Percentiles rank a stretch among this genome's conserved stretches.
These are phyloP conservation scores for Xenopus laevis DNA, from an alignment of 2,113 vertebrate genomes.

Conservation along the genomic window DNA sequence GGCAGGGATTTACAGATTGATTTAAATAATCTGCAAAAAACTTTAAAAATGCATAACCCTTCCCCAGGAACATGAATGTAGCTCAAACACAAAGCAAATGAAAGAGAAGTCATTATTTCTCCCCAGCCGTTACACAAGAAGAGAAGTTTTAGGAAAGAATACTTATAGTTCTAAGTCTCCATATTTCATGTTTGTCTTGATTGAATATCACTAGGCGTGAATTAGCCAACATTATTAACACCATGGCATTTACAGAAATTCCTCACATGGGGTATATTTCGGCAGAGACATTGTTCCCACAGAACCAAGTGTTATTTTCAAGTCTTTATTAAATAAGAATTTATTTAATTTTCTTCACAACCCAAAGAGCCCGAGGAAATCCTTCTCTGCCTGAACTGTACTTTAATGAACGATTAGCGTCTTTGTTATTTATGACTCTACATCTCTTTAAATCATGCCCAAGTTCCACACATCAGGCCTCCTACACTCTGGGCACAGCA, in stretches of 20 bases:
- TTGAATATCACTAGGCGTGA: neutral
- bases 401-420: neutral
- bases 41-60: too few relatives aligned
- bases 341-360: slow-evolving; percentile 5
- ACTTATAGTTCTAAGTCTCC: neutral
- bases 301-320: neutral
- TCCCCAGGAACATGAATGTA: too few relatives aligned
- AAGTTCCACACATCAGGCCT: neutral
- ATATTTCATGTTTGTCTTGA: neutral
- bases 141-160: neutral
- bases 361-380: slow-evolving; percentile 5
- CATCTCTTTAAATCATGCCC: neutral
- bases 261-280: neutral
- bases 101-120: neutral
- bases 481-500: neutral
- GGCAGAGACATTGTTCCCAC: neutral
- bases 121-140: neutral
- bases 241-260: neutral
- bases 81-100: too few relatives aligned
- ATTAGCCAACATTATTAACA: neutral
- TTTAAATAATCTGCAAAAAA: too few relatives aligned
- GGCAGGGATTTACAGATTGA: too few relatives aligned
- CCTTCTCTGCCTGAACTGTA: neutral
- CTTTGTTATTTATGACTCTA: neutral
- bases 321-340: slow-evolving; percentile 12